A percentile compares a stretch with the other conserved stretches of the same genome.
phyloP scores from a whole-genome alignment of 2,888 invertebrate genomes.

The Auanema sp. region DNA sequence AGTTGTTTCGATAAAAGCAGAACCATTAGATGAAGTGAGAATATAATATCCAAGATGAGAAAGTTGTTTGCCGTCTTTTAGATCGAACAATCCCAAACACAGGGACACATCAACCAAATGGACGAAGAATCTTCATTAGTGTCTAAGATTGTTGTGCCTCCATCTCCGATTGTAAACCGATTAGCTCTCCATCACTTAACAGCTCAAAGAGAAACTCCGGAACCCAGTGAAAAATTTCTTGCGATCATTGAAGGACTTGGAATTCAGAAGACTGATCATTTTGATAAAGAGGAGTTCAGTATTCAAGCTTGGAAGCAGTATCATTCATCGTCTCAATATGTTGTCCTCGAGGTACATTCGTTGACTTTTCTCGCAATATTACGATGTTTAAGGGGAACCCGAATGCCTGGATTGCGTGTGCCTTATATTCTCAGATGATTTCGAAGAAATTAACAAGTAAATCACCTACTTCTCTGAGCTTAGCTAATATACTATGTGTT shows the following conservation, averaged over 20 bases:
- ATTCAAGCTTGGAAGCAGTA: slow-evolving; percentile 14
- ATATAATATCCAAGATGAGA: too few relatives aligned
- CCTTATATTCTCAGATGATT: slow-evolving; percentile 14
- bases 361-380: background rate
- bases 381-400: slow-evolving; percentile 7
- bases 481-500: background rate
- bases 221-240: slow-evolving; percentile 2
- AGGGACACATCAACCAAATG: too few relatives aligned
- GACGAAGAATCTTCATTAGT: too few relatives aligned
- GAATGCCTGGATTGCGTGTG: slow-evolving; percentile 16
- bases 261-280: background rate
- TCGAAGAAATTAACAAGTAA: background rate
- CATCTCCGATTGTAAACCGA: too few relatives aligned
- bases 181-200: too few relatives aligned
- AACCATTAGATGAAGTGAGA: too few relatives aligned
- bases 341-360: slow-evolving; percentile 15
- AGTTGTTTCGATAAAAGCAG: too few relatives aligned
- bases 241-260: background rate
- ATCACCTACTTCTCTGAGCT: background rate
- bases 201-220: too few relatives aligned
- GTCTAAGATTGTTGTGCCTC: too few relatives aligned
- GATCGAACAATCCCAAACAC: too few relatives aligned
- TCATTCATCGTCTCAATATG: slow-evolving; percentile 11
- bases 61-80: too few relatives aligned
- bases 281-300: background rate